Evolutionary conservation across 1,140 invertebrate genomes (phyloP).

Genomic region (Reticulitermes speratus): DNA sequence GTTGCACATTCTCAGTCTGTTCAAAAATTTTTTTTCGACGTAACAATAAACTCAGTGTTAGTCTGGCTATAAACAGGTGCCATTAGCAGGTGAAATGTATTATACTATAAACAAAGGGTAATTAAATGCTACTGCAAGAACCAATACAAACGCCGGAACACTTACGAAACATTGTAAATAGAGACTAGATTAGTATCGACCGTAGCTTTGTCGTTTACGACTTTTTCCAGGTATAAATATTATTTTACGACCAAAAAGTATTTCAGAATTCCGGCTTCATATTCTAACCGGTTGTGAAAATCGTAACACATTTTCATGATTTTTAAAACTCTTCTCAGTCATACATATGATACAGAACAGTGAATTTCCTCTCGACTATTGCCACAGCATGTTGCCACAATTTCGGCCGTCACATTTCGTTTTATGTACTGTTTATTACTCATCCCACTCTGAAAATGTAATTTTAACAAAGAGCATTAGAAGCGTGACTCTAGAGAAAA

Average conservation of each 20-base stretch:
- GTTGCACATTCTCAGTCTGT: too few relatives aligned
- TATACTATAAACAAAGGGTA: background rate
- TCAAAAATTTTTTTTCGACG: background rate
- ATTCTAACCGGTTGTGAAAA: too few relatives aligned
- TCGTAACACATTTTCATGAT: too few relatives aligned
- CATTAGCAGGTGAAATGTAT: background rate
- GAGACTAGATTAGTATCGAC: background rate
- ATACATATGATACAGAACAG: too few relatives aligned
- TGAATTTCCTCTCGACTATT: too few relatives aligned
- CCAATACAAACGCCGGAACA: background rate
- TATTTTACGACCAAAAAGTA: background rate
- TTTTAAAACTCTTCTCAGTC: too few relatives aligned
- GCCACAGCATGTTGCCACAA: too few relatives aligned
- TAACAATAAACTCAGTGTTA: background rate
- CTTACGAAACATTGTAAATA: background rate
- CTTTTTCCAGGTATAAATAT: background rate
- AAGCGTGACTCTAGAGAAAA: too few relatives aligned
- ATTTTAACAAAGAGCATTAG: too few relatives aligned
- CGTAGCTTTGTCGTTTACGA: background rate
- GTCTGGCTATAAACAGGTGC: background rate
- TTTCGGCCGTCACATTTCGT: too few relatives aligned
- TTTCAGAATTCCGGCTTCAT: background rate
- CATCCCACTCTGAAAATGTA: too few relatives aligned
- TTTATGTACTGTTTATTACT: too few relatives aligned
- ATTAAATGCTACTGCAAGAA: background rate